These are phyloP conservation scores for Sialia sialis DNA, from an alignment of 2,113 vertebrate species.

Conservation along the genomic window DNA sequence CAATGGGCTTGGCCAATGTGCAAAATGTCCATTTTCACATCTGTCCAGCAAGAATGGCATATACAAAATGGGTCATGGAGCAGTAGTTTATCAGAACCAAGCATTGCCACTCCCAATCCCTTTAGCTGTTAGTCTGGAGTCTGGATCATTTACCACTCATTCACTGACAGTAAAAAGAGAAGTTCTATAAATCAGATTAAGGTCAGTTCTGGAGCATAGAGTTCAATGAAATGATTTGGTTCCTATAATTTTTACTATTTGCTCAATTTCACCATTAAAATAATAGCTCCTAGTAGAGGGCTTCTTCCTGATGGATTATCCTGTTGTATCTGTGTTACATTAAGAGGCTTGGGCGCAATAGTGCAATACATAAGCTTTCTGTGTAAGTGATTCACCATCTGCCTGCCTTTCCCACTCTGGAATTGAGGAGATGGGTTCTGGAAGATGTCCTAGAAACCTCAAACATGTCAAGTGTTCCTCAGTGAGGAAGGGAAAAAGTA, in stretches of 20 bases:
- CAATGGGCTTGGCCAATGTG: background rate
- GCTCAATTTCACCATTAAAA: background rate
- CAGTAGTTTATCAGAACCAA: background rate
- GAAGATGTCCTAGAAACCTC: background rate
- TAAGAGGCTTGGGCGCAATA: background rate
- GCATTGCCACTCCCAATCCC: background rate
- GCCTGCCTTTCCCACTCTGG: background rate
- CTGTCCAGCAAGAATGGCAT: background rate
- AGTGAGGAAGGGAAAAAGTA: background rate
- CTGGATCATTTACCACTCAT: background rate
- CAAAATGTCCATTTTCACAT: background rate
- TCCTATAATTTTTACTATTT: background rate
- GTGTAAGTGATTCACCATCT: background rate
- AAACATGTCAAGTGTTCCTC: background rate
- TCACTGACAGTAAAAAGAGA: background rate
- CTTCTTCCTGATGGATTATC: background rate
- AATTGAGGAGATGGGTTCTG: background rate
- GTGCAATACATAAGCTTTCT: background rate
- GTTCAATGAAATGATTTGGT: background rate
- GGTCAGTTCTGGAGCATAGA: background rate
- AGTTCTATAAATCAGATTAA: background rate
- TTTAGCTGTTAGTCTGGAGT: background rate
- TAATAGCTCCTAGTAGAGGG: background rate
- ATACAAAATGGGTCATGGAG: background rate
- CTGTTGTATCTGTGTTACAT: background rate